A percentile compares a stretch with the other conserved stretches of the same genome.
Conservation (phyloP, 1,140 invertebrate species). For the Leptinotarsa lineolata region DNA sequence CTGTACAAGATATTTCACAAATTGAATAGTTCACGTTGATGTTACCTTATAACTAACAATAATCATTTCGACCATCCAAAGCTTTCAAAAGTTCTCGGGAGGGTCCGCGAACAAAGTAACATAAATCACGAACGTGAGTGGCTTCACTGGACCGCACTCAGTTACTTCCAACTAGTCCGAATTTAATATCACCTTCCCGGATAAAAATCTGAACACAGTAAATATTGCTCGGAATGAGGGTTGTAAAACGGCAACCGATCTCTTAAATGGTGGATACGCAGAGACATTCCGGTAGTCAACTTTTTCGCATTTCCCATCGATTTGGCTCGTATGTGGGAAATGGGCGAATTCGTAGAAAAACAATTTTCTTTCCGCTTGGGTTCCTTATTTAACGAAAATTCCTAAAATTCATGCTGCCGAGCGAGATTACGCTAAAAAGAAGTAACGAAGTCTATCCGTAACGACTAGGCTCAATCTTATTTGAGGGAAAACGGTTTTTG, state of each 20-base stretch:
- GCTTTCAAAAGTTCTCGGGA: not conserved
- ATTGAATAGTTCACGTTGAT: too few species aligned
- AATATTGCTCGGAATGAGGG: not conserved
- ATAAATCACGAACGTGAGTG: not conserved
- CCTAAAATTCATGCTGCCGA: not conserved
- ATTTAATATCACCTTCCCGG: constrained; percentile 1
- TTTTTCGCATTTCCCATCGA: not conserved
- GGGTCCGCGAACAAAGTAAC: not conserved
- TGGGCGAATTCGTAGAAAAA: not conserved
- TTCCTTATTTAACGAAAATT: not conserved
- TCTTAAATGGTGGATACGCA: not conserved
- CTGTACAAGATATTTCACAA: too few species aligned
- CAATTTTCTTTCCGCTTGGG: not conserved
- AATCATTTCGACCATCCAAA: too few species aligned
- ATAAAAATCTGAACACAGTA: constrained; percentile 8
- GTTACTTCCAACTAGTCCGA: not conserved
- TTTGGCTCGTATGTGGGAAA: not conserved
- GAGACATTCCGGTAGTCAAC: not conserved
- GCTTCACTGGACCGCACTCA: not conserved
- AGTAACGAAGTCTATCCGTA: too few species aligned
- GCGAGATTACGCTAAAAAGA: not conserved
- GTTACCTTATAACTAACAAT: too few species aligned
- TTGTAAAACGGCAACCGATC: not conserved
- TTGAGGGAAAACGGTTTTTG: too few species aligned
- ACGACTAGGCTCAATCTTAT: too few species aligned